phyloP scores from a whole-genome alignment of 2,113 vertebrate species.

The Marmota monax region DNA sequence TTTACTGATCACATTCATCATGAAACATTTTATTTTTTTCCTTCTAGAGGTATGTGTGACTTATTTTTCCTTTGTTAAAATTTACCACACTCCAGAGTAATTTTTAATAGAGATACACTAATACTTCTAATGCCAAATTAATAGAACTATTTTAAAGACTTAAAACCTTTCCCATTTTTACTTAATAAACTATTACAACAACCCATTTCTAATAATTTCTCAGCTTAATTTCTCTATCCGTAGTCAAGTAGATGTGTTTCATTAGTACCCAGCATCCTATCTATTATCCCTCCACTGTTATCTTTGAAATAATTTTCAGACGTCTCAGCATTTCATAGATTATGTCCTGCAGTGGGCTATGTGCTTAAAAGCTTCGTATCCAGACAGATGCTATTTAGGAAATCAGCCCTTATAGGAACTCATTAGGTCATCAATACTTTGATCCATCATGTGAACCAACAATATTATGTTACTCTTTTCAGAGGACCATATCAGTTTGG shows the following conservation, averaged over 20 bases:
- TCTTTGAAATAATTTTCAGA: background rate
- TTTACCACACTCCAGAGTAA: background rate
- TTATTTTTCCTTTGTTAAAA: background rate
- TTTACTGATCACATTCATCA: background rate
- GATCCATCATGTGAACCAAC: too few species aligned
- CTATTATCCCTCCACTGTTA: background rate
- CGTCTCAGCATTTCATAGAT: background rate
- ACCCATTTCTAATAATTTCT: background rate
- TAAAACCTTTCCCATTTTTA: background rate
- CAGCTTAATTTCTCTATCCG: background rate
- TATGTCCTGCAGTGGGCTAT: too few species aligned
- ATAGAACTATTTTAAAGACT: background rate
- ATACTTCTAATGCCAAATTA: background rate
- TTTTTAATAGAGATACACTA: background rate
- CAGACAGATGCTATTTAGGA: background rate
- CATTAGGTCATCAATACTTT: too few species aligned
- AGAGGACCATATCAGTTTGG: fast-evolving
- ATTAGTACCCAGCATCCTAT: background rate
- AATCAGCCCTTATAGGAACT: fast-evolving
- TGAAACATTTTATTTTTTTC: background rate
- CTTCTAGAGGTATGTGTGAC: background rate
- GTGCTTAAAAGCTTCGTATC: too few species aligned
- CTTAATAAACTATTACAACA: background rate
- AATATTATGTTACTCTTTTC: too few species aligned
- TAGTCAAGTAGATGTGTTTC: background rate